phyloP scores from a whole-genome alignment of 2,888 invertebrate genomes.

The Phyto melanocephala region DNA sequence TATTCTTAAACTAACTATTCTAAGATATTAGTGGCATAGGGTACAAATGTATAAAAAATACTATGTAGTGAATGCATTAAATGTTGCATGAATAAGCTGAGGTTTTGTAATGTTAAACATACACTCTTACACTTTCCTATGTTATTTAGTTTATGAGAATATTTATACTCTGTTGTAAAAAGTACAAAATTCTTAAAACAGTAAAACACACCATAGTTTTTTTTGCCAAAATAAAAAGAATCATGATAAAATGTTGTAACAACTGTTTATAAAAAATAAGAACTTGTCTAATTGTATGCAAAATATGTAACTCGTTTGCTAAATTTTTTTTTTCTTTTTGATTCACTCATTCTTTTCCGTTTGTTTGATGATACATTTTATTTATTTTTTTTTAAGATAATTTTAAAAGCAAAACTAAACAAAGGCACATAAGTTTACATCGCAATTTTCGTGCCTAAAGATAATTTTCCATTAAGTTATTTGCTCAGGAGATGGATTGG shows the following conservation, averaged over 20 bases:
- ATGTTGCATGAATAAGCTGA: not conserved
- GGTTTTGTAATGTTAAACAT: conserved; percentile 4
- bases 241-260: not conserved
- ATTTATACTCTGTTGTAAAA: not conserved
- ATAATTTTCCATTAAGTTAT: conserved; percentile 44
- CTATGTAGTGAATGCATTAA: not conserved
- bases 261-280: not conserved
- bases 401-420: too few species aligned
- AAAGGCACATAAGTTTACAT: not conserved
- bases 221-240: too few species aligned
- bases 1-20: not conserved
- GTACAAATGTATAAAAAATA: not conserved
- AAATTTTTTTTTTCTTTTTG: not conserved
- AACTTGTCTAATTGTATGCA: conserved; percentile 53
- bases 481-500: not conserved
- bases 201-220: not conserved
- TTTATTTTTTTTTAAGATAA: not conserved
- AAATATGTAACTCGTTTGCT: conserved; percentile 50
- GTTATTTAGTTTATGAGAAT: conserved; percentile 5
- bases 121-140: not conserved
- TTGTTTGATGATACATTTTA: conserved; percentile 36
- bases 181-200: conserved; percentile 8
- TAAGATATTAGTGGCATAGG: not conserved
- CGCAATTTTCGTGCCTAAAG: conserved; percentile 50
- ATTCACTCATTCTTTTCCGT: not conserved